Conservation (phyloP, 2,113 vertebrate genomes). For the Morone chrysops region DNA sequence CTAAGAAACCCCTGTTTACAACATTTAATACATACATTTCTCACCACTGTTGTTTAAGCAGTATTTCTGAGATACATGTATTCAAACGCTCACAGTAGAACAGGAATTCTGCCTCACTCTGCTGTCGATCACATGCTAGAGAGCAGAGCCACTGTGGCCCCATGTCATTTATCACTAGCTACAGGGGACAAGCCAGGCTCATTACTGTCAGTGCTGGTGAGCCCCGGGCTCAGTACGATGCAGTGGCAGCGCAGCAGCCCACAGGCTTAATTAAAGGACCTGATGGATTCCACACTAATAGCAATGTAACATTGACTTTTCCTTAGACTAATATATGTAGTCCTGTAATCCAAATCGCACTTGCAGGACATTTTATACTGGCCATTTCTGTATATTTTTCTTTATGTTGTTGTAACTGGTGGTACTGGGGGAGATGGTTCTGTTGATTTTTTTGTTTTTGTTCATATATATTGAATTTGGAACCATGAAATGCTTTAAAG, state of each 20-base stretch:
- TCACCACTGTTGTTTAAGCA: not conserved
- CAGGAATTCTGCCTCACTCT: constrained; percentile 10
- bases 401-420: not conserved
- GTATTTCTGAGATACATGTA: not conserved
- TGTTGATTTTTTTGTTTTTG: not conserved
- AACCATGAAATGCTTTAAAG: not conserved
- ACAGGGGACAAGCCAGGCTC: constrained; percentile 54
- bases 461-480: not conserved
- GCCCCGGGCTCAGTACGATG: constrained; percentile 32
- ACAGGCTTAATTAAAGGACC: constrained; percentile 44
- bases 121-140: constrained; percentile 62
- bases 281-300: constrained; percentile 33
- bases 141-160: constrained; percentile 33
- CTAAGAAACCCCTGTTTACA: too few relatives aligned
- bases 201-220: constrained; percentile 60
- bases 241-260: constrained; percentile 30
- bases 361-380: not conserved
- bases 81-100: not conserved
- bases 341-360: constrained; percentile 9
- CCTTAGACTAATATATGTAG: constrained; percentile 8
- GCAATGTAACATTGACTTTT: not conserved
- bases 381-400: not conserved
- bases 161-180: constrained; percentile 62
- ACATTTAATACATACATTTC: not conserved
- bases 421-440: not conserved